Percentiles rank a stretch among this genome's conserved stretches.
Evolutionary conservation across 1,140 invertebrate species (phyloP).

Genomic region (Anthonomus grandis): DNA sequence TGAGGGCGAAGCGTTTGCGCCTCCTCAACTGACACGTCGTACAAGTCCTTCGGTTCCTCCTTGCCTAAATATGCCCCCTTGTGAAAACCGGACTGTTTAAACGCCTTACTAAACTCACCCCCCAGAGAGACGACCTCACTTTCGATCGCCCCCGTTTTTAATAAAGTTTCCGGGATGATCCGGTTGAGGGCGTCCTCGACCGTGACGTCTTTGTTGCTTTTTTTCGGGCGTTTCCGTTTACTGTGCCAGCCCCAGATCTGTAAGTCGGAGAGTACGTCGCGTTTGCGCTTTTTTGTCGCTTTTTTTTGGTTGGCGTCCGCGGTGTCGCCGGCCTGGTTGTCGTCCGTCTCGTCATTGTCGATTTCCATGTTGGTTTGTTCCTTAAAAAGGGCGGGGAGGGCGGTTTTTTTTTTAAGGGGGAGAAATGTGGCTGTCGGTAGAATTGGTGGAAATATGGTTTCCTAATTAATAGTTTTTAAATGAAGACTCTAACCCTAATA

Average conservation of each 20-base stretch:
- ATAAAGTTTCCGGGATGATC: slow-evolving; percentile 57
- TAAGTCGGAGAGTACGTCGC: slow-evolving; percentile 63
- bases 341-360: slow-evolving; percentile 29
- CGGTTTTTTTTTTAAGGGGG: too few relatives aligned
- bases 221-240: slow-evolving; percentile 65
- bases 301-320: slow-evolving; percentile 44
- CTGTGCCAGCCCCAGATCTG: slow-evolving; percentile 72
- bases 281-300: slow-evolving; percentile 58
- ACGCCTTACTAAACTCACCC: background rate
- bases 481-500: too few relatives aligned
- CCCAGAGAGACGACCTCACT: slow-evolving; percentile 40
- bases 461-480: too few relatives aligned
- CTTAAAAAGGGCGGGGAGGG: too few relatives aligned
- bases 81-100: background rate
- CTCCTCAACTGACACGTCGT: slow-evolving; percentile 60
- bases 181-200: slow-evolving; percentile 62
- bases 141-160: slow-evolving; percentile 50
- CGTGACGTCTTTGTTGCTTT: slow-evolving; percentile 59
- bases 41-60: slow-evolving; percentile 64
- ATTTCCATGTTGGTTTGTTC: slow-evolving; percentile 41
- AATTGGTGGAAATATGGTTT: too few relatives aligned
- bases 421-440: too few relatives aligned
- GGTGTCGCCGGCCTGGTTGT: slow-evolving; percentile 37
- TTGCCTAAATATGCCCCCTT: background rate
- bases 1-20: slow-evolving; percentile 42